Evolutionary conservation across 2,888 invertebrate genomes (phyloP), one percentile per base, ranked within the genome.

Genomic region (Pasiphila rectangulata): DNA sequence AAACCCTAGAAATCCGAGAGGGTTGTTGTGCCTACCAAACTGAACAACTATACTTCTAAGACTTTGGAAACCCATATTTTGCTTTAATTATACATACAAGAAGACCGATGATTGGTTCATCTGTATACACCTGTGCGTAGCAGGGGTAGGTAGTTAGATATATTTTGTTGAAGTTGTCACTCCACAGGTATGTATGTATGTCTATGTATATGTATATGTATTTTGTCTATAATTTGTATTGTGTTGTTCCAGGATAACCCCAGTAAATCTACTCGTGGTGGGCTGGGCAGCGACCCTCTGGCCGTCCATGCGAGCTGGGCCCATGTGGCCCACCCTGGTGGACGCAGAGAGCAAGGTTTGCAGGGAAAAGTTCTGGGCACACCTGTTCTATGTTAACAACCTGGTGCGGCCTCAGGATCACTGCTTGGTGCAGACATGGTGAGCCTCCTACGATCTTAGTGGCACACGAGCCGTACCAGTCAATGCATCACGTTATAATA

Each of bases 371-470:
- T 79, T 79, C 66, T 79, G 79, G 78, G 38, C 66, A 1, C 83
- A 83, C 32, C 69, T 59, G n/a, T 59, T 81, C 12, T 82, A 62
- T 42, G n/a, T 79, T 15, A 69, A 82, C 57, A 83, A 83, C 63
- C 54, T 80, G 5, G 40, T 76, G 1, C 41, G 65, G 0, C 58
- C 75, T 0, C 70, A 77, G 0, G 69, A 75, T n/a, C 67, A 72
- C 42, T 84, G 84, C 42, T 54, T 83, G 9, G 58, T 77, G 23
- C 83, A 78, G 46, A 73, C 81, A 0, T 84, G 83, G 83, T 83
- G 40, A 64, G 27, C 10, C 21, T 2, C 21, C 9, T 23, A 6
- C 7, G 9, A 23, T 23, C 23, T 23, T 23, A 3, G 9, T n/a
- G 23, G 2, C 3, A 9, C 2, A 9, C 23, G n/a, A 1, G 23